Base-by-base conservation (phyloP, 1,140 invertebrate species). In the Sarcophaga peregrina region DNA sequence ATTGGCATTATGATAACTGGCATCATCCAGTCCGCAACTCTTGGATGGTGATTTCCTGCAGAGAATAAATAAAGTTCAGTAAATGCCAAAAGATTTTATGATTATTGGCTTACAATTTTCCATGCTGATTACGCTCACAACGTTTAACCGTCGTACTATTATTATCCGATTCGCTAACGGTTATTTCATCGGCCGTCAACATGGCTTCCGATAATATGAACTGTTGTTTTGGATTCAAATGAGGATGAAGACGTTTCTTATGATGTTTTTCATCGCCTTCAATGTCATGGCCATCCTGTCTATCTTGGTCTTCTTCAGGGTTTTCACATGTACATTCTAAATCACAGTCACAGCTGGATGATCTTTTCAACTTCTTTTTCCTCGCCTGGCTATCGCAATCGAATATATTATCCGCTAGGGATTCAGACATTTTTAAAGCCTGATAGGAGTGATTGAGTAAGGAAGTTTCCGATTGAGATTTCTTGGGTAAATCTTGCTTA, bases 121-220 rank as follows among this genome's bases (percentile, higher is more conserved):
- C 81, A 50, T 62, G 73, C 45, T 47, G 73, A 73, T 83, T 78
- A 52, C 83, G 78, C 54, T 68, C 68, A 82, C 81, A 76, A 84
- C 52, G 87, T 45, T 89, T 89, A 52, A 89, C 86, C 85, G 88
- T 89, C 10, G 88, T 89, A 81, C 88, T 89, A 73, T 89, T 89
- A 81, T 89, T 89, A 83, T 89, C 88, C n/a, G 88, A 89, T 46
- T 89, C 88, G n/a, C 88, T 89, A 80, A 89, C 88, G 37, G 88
- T 89, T 8, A 89, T 89, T 83, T 89, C 88, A 82, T 89, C 88
- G 0, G 88, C 88, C 10, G 86, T 88, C 6, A 89, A 83, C 87
- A 89, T 89, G 45, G 88, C 88, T 72, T 89, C 88, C 1, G 86
- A 85, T 13, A 89, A 82, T 13, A 87, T 85, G n/a, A 84, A 87